Base-by-base conservation (phyloP, 2,888 invertebrate genomes). In the Drosophila atroscutellata region DNA sequence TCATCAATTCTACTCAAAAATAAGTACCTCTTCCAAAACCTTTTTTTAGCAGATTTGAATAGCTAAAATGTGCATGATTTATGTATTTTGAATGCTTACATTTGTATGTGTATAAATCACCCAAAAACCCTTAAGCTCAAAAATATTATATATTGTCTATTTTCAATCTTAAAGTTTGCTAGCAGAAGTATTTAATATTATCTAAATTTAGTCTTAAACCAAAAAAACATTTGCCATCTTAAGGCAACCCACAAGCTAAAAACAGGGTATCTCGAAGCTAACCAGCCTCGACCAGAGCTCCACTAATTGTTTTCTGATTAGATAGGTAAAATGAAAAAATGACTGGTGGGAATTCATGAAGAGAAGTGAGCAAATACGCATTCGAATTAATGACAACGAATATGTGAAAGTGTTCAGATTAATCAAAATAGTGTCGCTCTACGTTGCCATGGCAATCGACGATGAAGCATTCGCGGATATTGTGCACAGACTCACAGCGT, bases 401-500 rank as follows among this genome's bases (percentile, higher is more conserved):
- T 65, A 68, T 55, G 70, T 66, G 54, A 67, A 73, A 79, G 73
- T 67, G 60, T 57, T 34, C 24, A 62, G 58, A 59, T 18, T 8
- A 24, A 30, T 20, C 15, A 30, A 26, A n/a, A 11, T 37, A 51
- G 11, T 54, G 24, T 65, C 42, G 39, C 54, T 55, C n/a, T 9
- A 37, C 30, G 9, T 59, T 64, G 55, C 47, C 47, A 37, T 62
- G 47, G 24, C 57, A 37, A 54, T n/a, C 6, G 51, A 55, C 42
- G 15, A 9, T 11, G 13, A 13, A 20, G 24, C 76, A 59, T 52
- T 70, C 39, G 63, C 74, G 77, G 77, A 74, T 74, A 64, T 74
- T 66, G 69, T 26, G 26, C 7, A 26, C 18, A 34, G 59, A 57
- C 24, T 8, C 4, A 8, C 8, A 15, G 20, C 24, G 30, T 37